Evolutionary conservation across 2,888 invertebrate species (phyloP), one percentile per base, ranked within the genome.

Genomic region (Dasypogon diadema): DNA sequence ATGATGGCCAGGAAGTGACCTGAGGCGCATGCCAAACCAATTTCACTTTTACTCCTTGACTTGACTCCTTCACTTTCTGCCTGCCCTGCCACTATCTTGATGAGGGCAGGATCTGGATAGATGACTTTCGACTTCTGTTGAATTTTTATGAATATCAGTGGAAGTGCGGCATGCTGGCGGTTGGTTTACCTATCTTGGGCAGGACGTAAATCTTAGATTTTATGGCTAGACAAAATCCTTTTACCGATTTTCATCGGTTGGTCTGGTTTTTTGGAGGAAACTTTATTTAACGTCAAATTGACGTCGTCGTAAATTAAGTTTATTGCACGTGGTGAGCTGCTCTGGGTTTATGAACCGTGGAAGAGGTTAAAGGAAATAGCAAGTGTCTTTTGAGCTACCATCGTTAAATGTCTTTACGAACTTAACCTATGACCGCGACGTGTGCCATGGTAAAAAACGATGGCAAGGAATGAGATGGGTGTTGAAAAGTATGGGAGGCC

Each of bases 151-250:
- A 65, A 65, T 48, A 65, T 65, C 22, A 24, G 24, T 2, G 22
- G 63, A 46, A 5, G n/a, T 14, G n/a, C 14, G 42, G 42, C 34
- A 30, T 30, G 34, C 1, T 10, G 5, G 34, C 10, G n/a, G n/a
- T 30, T 12, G 42, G 6, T 12, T 42, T 12, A 22, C 26, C 22
- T 48, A 24, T 34, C 10, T 3, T 18, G 10, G 34, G 26, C 34
- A 4, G 74, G 48, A 46, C 26, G 51, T 76, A 76, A 76, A 76
- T 76, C 76, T 65, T 74, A 34, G 14, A 56, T 74, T 76, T 76
- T 76, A 76, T 76, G 74, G 74, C 56, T 55, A 51, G 26, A 54
- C 70, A 55, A 76, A 76, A 76, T 76, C 76, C 76, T 76, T 76
- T 74, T 76, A 76, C 74, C 65, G 68, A 74, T 65, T 65, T n/a